Evolutionary conservation across 35 echinoderm and acorn worm species (phyloP), one percentile per base, ranked within the genome.

Genomic region (Diadema setosum): DNA sequence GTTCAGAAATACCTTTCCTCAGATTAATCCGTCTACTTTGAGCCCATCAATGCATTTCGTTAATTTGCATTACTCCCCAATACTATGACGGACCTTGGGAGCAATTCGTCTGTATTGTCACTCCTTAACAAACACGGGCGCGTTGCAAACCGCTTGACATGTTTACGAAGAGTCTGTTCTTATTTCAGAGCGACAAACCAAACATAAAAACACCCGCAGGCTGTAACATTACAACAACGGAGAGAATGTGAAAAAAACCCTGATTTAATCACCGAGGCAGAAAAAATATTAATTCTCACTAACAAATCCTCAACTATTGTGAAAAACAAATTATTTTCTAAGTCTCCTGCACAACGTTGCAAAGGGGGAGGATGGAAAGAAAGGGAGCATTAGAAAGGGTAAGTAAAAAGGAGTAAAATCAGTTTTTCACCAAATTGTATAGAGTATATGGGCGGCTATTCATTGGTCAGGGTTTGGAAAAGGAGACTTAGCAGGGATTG

Each of bases 241-340:
- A 67, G 27, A 67, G 63, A 15, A 67, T 67, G 63, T 67, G 30
- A 0, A 33, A 34, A 67, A 34, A 67, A 67, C 63, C 30, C 26
- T 67, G 63, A 67, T 67, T 12, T 67, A 67, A 67, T 67, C 63
- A 67, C 37, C 37, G 63, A 34, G 37, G 63, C 26, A 67, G 63
- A 67, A 34, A 67, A 67, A 67, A 67, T 67, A 67, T 67, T 67
- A 67, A 67, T 67, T 67, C 27, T 67, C 37, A 26, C 63, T 8
- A 67, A 67, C 63, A 67, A 67, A 67, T 67, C 63, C 63, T 34
- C 37, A 34, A 11, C 63, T 34, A 33, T 67, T 67, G 63, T 67
- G 63, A 67, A 67, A 67, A 67, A 67, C 63, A 67, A 67, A 67
- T 67, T 67, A 67, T 67, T 67, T 67, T 67, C 27, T 67, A 67